phyloP scores from a whole-genome alignment of 2,888 invertebrate species.

The Orthosia gothica region DNA sequence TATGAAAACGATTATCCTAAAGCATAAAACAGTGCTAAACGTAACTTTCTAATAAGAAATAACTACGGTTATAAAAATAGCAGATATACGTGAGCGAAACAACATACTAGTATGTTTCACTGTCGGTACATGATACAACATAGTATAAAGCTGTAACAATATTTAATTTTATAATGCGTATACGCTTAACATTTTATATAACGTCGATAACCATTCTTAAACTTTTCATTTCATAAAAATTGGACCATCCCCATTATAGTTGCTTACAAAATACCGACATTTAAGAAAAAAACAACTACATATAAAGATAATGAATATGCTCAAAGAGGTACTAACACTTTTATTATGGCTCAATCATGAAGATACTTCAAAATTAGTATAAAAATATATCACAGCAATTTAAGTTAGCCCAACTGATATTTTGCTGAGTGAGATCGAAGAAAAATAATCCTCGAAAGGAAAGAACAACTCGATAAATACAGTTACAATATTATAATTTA shows the following conservation, averaged over 20 bases:
- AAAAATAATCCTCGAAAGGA: conserved; percentile 73
- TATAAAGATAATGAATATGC: conserved; percentile 77
- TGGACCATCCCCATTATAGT: conserved; percentile 81
- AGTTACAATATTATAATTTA: conserved; percentile 74
- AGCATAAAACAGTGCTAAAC: conserved; percentile 45
- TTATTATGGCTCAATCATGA: conserved; percentile 79
- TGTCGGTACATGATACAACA: conserved; percentile 49
- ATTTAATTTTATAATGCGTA: conserved; percentile 34
- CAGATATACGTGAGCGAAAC: conserved; percentile 49
- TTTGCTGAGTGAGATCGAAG: conserved; percentile 68
- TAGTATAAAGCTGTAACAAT: conserved; percentile 40
- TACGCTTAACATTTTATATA: conserved; percentile 36
- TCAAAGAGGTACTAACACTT: conserved; percentile 78
- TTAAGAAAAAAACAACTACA: conserved; percentile 77
- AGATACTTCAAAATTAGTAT: conserved; percentile 84
- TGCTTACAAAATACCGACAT: conserved; percentile 75
- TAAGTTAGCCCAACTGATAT: conserved; percentile 84
- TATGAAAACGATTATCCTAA: conserved; percentile 36
- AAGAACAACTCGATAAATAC: conserved; percentile 69
- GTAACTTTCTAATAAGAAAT: conserved; percentile 45
- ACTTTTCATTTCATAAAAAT: conserved; percentile 67
- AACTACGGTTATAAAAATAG: conserved; percentile 58
- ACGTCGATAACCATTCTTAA: conserved; percentile 40
- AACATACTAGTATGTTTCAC: conserved; percentile 44
- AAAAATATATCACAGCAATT: conserved; percentile 91